These are phyloP conservation scores for Cyphomyrus plagiostoma DNA, from an alignment of 2,113 vertebrate species.

Conservation along the genomic window DNA sequence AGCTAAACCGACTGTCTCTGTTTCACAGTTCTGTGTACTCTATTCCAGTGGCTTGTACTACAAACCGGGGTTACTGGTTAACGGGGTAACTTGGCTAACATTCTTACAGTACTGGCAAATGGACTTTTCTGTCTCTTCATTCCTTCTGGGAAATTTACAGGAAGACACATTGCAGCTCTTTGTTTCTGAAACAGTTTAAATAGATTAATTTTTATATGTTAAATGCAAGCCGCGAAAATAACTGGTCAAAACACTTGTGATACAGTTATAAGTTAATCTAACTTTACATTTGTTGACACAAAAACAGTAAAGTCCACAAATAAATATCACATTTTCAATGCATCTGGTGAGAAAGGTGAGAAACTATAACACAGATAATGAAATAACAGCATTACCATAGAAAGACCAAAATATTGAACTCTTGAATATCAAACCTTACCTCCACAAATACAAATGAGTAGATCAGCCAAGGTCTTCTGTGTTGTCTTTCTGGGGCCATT, in stretches of 20 bases:
- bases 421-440: conserved; percentile 52
- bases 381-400: background rate
- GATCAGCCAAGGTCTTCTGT: conserved; percentile 38
- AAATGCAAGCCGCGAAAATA: background rate
- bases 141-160: background rate
- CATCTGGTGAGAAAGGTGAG: background rate
- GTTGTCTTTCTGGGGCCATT: conserved; percentile 16
- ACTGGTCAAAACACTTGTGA: background rate
- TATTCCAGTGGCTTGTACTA: background rate
- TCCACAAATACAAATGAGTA: conserved; percentile 60
- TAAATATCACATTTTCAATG: background rate
- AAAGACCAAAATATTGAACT: background rate
- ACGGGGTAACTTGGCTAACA: background rate
- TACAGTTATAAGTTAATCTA: background rate
- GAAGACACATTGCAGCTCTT: background rate
- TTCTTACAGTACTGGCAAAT: background rate
- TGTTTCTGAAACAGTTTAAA: background rate
- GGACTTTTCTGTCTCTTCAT: background rate
- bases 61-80: no score
- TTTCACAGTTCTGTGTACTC: background rate
- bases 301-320: background rate
- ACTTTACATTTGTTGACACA: background rate
- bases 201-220: background rate
- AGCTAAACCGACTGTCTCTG: background rate
- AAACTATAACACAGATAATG: background rate